Conservation (phyloP, 1,140 invertebrate species). For the Cepaea nemoralis region DNA sequence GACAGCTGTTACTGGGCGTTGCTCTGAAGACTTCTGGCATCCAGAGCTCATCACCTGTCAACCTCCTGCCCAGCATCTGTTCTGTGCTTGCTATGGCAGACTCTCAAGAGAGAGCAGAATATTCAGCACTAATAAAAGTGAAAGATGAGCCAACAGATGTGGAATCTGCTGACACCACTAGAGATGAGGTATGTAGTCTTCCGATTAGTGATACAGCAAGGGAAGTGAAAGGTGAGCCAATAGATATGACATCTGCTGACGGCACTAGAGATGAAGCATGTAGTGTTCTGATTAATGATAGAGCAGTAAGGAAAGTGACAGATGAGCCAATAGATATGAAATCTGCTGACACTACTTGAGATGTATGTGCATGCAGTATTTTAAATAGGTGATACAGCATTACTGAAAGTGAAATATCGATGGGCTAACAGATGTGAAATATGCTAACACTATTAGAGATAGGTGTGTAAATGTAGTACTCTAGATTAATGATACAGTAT, state of each 20-base stretch:
- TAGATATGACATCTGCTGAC: constrained; percentile 74
- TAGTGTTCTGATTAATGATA: too few species aligned
- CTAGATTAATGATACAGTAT: too few species aligned
- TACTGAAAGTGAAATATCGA: too few species aligned
- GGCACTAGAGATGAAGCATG: constrained; percentile 67
- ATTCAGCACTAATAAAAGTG: constrained; percentile 79
- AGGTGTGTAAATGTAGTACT: too few species aligned
- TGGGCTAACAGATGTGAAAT: too few species aligned
- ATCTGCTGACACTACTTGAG: too few species aligned
- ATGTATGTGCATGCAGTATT: too few species aligned
- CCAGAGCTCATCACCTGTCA: constrained; percentile 83
- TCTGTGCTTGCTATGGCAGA: constrained; percentile 85
- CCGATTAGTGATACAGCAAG: too few species aligned
- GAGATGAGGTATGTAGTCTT: constrained; percentile 68
- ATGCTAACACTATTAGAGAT: too few species aligned
- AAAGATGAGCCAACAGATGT: constrained; percentile 83
- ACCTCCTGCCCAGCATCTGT: constrained; percentile 84
- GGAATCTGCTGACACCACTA: constrained; percentile 69
- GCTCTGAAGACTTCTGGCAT: constrained; percentile 77
- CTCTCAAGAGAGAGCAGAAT: constrained; percentile 82
- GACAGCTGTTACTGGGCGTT: constrained; percentile 67
- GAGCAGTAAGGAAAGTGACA: too few species aligned
- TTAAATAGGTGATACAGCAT: too few species aligned
- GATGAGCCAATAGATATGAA: too few species aligned
- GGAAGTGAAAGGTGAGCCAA: constrained; percentile 85